phyloP scores from a whole-genome alignment of 92 coral and sea anemone genomes.

The Virgularia gustaviana region DNA sequence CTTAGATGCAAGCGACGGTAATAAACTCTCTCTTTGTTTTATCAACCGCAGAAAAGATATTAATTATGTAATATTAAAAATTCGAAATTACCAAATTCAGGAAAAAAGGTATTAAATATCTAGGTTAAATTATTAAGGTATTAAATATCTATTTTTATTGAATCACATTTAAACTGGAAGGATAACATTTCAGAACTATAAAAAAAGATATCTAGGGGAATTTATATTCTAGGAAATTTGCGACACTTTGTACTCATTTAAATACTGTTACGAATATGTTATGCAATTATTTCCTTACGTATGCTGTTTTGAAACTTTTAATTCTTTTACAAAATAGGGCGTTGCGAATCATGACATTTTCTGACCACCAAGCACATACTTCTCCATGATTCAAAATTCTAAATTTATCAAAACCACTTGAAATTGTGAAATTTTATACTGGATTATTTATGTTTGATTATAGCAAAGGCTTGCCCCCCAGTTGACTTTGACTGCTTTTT shows the following conservation, averaged over 20 bases:
- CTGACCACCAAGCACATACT: constrained; percentile 9
- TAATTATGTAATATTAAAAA: too few species aligned
- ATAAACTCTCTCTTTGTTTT: too few species aligned
- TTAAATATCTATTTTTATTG: too few species aligned
- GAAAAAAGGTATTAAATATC: too few species aligned
- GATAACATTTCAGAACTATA: constrained; percentile 1
- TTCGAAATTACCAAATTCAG: too few species aligned
- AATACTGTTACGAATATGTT: background rate
- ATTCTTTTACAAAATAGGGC: background rate
- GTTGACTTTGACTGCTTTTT: constrained; percentile 5
- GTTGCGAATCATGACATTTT: constrained; percentile 1
- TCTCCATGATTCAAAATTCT: background rate
- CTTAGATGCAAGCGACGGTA: too few species aligned
- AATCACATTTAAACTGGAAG: too few species aligned
- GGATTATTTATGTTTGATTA: background rate
- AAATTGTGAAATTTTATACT: background rate
- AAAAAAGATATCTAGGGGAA: constrained; percentile 9
- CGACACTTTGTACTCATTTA: background rate
- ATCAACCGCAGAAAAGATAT: too few species aligned
- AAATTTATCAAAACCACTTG: background rate
- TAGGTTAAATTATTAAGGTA: too few species aligned
- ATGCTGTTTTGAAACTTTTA: constrained; percentile 5
- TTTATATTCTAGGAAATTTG: background rate
- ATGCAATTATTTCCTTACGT: constrained; percentile 1
- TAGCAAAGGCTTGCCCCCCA: constrained; percentile 3